Evolutionary conservation across 2,888 invertebrate genomes (phyloP).

Genomic region (Synanthedon myopaeformis): DNA sequence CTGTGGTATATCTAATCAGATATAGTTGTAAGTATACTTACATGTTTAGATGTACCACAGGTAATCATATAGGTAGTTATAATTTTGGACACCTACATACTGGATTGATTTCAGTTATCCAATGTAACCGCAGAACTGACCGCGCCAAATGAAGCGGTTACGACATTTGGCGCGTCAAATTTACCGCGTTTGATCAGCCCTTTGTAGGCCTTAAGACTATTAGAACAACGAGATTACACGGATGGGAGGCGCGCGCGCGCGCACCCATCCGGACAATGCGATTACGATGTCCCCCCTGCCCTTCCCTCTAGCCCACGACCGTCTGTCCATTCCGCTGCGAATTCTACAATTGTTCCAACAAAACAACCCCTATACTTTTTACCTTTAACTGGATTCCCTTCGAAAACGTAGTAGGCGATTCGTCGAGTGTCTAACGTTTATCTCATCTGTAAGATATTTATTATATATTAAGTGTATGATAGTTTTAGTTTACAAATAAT

Average conservation of each 20-base stretch:
- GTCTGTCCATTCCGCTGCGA: not conserved
- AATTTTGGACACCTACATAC: no score
- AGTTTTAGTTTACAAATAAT: no score
- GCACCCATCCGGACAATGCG: constrained; percentile 47
- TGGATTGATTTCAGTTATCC: not conserved
- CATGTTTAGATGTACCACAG: no score
- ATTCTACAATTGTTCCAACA: not conserved
- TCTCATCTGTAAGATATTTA: no score
- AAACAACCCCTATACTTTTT: constrained; percentile 17
- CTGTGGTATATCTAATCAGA: no score
- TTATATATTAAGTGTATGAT: no score
- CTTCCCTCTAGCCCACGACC: constrained; percentile 16
- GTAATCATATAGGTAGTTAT: not conserved
- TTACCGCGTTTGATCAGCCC: constrained; percentile 56
- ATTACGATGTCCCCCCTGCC: constrained; percentile 31
- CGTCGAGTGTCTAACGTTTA: no score
- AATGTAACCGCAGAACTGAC: not conserved
- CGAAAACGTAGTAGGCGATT: no score
- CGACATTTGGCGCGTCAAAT: constrained; percentile 63
- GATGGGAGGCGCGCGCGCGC: constrained; percentile 51
- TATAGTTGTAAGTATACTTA: no score
- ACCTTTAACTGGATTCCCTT: constrained; percentile 39
- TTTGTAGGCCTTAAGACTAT: constrained; percentile 63
- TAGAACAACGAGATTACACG: constrained; percentile 59
- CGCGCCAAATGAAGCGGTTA: constrained; percentile 2